These are phyloP conservation scores for Epinephelus awoara DNA, from an alignment of 2,797 vertebrate genomes.

Conservation along the genomic window DNA sequence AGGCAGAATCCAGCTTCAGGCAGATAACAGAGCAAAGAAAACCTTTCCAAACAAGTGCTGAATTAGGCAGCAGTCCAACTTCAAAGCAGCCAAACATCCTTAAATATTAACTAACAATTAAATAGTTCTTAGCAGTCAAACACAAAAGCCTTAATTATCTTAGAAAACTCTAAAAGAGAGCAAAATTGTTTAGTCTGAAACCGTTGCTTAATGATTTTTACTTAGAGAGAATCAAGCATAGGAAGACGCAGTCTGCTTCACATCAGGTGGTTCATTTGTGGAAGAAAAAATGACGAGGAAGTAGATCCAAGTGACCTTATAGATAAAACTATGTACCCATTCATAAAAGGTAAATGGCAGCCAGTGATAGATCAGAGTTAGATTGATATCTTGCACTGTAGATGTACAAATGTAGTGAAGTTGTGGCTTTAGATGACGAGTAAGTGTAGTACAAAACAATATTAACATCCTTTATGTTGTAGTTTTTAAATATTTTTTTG, in stretches of 20 bases:
- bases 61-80: neutral
- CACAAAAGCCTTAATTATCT: neutral
- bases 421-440: no score
- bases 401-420: no score
- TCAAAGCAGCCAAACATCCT: slow-evolving; percentile 11
- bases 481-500: no score
- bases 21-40: neutral
- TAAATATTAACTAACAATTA: slow-evolving; percentile 3
- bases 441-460: no score
- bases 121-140: neutral
- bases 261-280: neutral
- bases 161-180: neutral
- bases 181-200: neutral
- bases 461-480: no score
- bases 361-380: no score
- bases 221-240: neutral
- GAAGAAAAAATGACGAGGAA: neutral
- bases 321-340: neutral
- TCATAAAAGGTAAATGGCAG: no score
- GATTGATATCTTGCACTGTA: no score
- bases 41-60: neutral
- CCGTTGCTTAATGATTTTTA: neutral
- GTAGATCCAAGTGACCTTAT: neutral
- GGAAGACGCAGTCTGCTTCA: neutral
- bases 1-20: neutral